Conservation (phyloP, 2,797 vertebrate species). For the Pipistrellus nathusii region DNA sequence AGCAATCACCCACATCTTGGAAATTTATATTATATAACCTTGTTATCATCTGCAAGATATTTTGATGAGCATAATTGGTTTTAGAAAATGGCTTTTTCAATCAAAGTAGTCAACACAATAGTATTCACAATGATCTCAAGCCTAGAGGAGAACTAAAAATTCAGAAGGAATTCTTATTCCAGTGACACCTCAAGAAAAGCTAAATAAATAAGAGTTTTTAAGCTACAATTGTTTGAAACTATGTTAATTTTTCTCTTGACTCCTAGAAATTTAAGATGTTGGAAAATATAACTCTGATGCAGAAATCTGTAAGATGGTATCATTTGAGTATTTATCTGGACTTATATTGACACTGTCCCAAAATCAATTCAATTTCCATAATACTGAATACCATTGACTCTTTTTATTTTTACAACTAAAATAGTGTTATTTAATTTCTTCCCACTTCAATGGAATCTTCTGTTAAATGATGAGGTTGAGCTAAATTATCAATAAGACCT, state of each 20-base stretch:
- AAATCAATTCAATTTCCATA: slow-evolving; percentile 11
- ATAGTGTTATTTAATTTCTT: slow-evolving; percentile 11
- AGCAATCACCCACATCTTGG: slow-evolving; percentile 21
- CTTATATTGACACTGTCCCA: neutral
- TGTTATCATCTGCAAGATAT: slow-evolving; percentile 54
- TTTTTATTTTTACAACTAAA: slow-evolving; percentile 27
- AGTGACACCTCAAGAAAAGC: slow-evolving; percentile 16
- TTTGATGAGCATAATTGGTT: slow-evolving; percentile 59
- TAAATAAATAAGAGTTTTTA: slow-evolving; percentile 31
- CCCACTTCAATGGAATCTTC: neutral
- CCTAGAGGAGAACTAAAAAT: slow-evolving; percentile 37
- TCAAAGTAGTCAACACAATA: slow-evolving; percentile 22
- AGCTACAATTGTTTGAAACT: slow-evolving; percentile 33
- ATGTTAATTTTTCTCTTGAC: slow-evolving; percentile 39
- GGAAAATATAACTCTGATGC: neutral
- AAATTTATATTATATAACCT: slow-evolving; percentile 59
- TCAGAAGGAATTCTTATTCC: slow-evolving; percentile 35
- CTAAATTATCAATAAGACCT: neutral
- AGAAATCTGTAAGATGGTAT: slow-evolving; percentile 11
- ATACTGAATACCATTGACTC: slow-evolving; percentile 26
- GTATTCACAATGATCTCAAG: neutral
- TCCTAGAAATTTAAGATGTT: slow-evolving; percentile 38
- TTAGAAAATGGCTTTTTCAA: slow-evolving; percentile 56
- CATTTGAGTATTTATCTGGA: neutral
- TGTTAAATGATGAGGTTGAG: slow-evolving; percentile 32